These are phyloP conservation scores for Alectura lathami DNA, from an alignment of 2,113 vertebrate genomes.

Conservation along the genomic window DNA sequence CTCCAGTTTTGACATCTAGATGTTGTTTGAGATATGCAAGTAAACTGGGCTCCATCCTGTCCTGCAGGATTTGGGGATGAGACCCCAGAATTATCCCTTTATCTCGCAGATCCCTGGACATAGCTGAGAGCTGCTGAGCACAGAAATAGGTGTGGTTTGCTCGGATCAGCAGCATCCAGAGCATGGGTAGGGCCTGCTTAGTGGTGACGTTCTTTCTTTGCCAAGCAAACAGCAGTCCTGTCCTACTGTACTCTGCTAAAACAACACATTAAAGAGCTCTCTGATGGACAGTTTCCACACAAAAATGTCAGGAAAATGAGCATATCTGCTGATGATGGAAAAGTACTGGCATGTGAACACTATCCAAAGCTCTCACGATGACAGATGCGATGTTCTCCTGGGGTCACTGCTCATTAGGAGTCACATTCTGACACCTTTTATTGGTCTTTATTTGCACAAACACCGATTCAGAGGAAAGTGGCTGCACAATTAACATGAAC, in stretches of 20 bases:
- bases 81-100: background rate
- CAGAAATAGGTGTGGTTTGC: background rate
- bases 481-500: background rate
- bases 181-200: rapidly evolving
- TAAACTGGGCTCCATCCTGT: background rate
- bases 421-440: background rate
- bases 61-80: background rate
- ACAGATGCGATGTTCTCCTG: background rate
- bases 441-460: background rate
- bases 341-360: background rate
- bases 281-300: background rate
- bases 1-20: background rate
- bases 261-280: background rate
- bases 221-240: background rate
- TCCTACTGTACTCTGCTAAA: background rate
- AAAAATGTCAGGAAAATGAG: background rate
- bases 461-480: background rate
- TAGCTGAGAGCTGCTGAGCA: background rate
- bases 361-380: background rate
- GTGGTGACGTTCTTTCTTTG: background rate
- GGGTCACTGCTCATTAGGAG: background rate
- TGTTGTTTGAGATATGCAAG: background rate
- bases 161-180: background rate
- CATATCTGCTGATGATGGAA: background rate
- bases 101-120: background rate